Percentiles rank a stretch among this genome's conserved stretches.
These are phyloP conservation scores for Elymnias hypermnestra DNA, from an alignment of 1,140 invertebrate genomes.

Conservation along the genomic window DNA sequence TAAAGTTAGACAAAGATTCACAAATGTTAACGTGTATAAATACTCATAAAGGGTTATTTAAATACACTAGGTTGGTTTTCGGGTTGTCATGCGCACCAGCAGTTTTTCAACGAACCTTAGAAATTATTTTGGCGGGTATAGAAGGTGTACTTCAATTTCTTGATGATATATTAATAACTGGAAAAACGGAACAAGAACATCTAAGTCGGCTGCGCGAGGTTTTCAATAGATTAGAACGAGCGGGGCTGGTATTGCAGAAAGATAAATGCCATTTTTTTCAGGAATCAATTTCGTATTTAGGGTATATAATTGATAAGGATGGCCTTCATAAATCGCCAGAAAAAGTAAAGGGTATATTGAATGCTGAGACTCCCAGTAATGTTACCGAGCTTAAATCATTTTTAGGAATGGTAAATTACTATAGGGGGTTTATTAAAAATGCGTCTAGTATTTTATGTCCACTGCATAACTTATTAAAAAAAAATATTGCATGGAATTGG, in stretches of 20 bases:
- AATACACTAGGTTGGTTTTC: slow-evolving; percentile 22
- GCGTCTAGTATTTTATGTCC: slow-evolving; percentile 19
- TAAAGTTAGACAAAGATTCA: slow-evolving; percentile 18
- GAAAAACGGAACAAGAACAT: no score
- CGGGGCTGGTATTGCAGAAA: no score
- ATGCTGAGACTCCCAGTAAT: slow-evolving; percentile 14
- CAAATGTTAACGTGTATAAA: slow-evolving; percentile 26
- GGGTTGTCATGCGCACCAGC: no score
- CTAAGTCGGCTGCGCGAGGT: no score
- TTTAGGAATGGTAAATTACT: slow-evolving; percentile 33
- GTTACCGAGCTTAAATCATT: slow-evolving; percentile 23
- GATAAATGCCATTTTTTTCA: no score
- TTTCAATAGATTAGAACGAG: no score
- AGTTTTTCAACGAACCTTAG: no score
- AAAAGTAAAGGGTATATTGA: slow-evolving; percentile 28
- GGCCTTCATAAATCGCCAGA: slow-evolving; percentile 18
- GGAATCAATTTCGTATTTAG: background rate
- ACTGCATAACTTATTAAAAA: slow-evolving; percentile 15
- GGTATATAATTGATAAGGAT: slow-evolving; percentile 4
- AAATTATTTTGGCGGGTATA: no score
- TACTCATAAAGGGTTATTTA: slow-evolving; percentile 25
- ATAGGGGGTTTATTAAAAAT: slow-evolving; percentile 23
- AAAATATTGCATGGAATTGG: slow-evolving; percentile 13
- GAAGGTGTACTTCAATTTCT: background rate
- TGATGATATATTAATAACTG: no score